Conservation (phyloP, 2,113 vertebrate species). For the Notarius lentiginosus region DNA sequence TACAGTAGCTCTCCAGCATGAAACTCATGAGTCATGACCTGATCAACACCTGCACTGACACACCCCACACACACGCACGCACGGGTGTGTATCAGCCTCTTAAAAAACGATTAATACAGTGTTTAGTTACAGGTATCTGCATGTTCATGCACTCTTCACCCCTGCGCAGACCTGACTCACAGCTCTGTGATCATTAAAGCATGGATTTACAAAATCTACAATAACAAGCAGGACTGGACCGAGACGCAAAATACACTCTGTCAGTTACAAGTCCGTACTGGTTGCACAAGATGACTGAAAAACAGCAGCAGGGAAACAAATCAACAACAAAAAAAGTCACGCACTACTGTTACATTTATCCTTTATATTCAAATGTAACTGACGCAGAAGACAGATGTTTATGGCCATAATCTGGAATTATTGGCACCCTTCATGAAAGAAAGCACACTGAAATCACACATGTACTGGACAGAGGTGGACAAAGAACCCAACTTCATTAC, state of each 20-base stretch:
- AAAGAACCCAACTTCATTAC: too few relatives aligned
- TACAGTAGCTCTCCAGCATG: neutral
- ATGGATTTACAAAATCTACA: constrained; percentile 34
- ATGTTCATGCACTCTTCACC: constrained; percentile 19
- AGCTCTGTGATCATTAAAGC: constrained; percentile 24
- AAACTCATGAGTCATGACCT: constrained; percentile 38
- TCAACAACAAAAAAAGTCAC: neutral
- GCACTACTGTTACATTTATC: neutral
- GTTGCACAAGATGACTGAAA: neutral
- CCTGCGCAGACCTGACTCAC: constrained; percentile 40
- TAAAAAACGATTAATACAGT: constrained; percentile 56
- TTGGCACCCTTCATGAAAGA: neutral
- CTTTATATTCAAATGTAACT: neutral
- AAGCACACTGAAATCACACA: neutral
- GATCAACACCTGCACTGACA: constrained; percentile 10
- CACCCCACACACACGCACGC: neutral
- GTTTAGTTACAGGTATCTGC: constrained; percentile 30
- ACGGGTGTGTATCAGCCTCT: neutral
- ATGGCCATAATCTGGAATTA: neutral
- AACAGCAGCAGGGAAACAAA: neutral
- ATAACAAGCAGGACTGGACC: constrained; percentile 20
- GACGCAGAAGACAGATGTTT: neutral
- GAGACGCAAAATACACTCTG: constrained; percentile 28
- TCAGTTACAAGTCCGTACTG: constrained; percentile 31
- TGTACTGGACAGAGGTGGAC: too few relatives aligned